Base-by-base conservation (phyloP, 1,140 invertebrate species). In the Drosophila ohnishii region DNA sequence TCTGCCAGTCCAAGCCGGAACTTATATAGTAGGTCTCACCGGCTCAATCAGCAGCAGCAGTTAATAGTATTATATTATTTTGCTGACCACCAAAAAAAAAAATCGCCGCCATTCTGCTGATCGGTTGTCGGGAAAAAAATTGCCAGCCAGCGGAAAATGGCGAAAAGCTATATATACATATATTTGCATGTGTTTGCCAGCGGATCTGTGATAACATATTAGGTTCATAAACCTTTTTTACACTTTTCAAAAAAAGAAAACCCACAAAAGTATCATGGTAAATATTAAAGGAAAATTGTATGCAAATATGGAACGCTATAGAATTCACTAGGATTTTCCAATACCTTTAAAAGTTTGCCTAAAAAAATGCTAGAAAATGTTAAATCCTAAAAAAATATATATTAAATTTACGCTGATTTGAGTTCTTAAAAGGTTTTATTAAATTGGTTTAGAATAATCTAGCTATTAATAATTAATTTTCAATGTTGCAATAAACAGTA, bases 21-120 rank as follows among this genome's bases (percentile, higher is more conserved):
- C 61, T 83, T 87, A 83, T 87, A 87, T 61, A 48, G 45, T 25
- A 25, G 3, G 3, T 35, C 51, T 28, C 51, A 16, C 48, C 37
- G 19, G 30, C 35, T 25, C 51, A 11, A 14, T 34, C 32, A 19
- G 48, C 48, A 10, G 9, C 28, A 39, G 45, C 39, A 22, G 34
- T 30, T 40, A 30, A n/a, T 25, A 56, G 25, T 34, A 62, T 39
- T 74, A 48, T 14, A 3, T 28, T 22, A 53, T 75, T 75, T 34
- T 57, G 72, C 72, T 75, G 72, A 75, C 59, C 42, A 58, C 11
- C 14, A 48, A 42, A 28, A 62, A 62, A 62, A 56, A 53, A 65
- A 3, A 5, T 30, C 8, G 50, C 13, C 25, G 34, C 10, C 44
- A 19, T 42, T 57, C 28, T 66, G 65, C 65, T 69, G 50, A 69